A percentile compares a stretch with the other conserved stretches of the same genome.
These are phyloP conservation scores for Lycorma delicatula DNA, from an alignment of 1,140 invertebrate species.

Conservation along the genomic window DNA sequence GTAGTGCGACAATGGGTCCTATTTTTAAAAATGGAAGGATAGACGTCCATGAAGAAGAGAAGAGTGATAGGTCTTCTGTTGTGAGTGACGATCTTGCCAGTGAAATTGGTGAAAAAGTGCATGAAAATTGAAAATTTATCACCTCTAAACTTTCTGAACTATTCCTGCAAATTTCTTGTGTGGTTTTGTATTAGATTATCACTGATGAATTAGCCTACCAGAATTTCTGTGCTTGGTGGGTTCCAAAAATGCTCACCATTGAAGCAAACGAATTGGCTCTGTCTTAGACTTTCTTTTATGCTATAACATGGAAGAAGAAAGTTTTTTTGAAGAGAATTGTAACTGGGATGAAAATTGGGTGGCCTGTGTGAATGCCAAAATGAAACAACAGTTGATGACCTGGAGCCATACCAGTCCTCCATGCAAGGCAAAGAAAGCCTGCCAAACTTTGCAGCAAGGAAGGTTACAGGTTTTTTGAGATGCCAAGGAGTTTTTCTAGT, in stretches of 20 bases:
- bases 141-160: conserved; percentile 9
- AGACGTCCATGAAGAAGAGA: not conserved
- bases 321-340: no score
- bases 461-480: conserved; percentile 15
- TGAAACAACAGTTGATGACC: no score
- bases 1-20: not conserved
- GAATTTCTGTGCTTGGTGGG: conserved; percentile 18
- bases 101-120: not conserved
- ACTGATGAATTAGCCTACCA: conserved; percentile 15
- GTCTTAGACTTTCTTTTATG: conserved; percentile 12
- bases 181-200: conserved; percentile 1
- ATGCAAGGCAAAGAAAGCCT: no score
- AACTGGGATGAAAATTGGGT: no score
- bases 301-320: conserved; percentile 14
- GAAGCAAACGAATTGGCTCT: conserved; percentile 12
- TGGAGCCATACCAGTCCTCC: no score
- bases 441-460: no score
- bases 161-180: conserved; percentile 11
- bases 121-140: conserved; percentile 7
- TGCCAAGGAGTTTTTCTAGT: conserved; percentile 14
- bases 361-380: no score
- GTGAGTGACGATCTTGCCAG: not conserved
- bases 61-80: not conserved
- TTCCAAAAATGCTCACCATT: conserved; percentile 26
- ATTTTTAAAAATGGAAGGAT: not conserved